Evolutionary conservation across 2,113 vertebrate species (phyloP), one percentile per base, ranked within the genome.

Genomic region (Bos taurus): DNA sequence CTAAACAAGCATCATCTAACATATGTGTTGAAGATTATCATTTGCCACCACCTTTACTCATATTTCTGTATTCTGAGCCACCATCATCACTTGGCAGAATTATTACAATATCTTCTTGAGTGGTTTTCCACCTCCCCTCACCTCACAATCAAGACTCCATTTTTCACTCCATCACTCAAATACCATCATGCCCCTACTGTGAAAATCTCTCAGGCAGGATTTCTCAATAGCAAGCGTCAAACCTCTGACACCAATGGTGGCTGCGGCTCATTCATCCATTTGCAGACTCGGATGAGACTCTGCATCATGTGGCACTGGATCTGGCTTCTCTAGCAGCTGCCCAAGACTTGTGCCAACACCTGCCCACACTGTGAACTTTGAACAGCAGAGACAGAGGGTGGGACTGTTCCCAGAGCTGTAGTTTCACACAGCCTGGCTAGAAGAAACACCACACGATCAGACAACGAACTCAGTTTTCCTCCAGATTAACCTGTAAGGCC

Each of bases 1-100:
- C 46, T 89, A 54, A 95, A 92, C 93, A 54, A 74, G 86, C 15
- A 54, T 93, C 60, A 95, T 78, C 77, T 12, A 80, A 96, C 90
- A 60, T 59, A 81, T 6, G 59, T 14, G n/a, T 57, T 64, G 64
- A 88, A 82, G 36, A 60, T 81, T 14, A 91, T 25, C 62, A 33
- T 1, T 7, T 71, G 50, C 91, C 50, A 88, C 19, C 50, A 78
- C 54, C 43, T 93, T 84, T 71, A 93, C 77, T 71, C 56, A 62
- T 30, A 83, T 33, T 86, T 93, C 60, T 57, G 71, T 86, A 19
- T 74, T 92, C 21, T 56, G 52, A 82, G 62, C 50, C 88, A 78
- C 40, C 50, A 50, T 46, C 50, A 48, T 6, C 77, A 93, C 48
- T 80, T 91, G 91, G 43, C 25, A 96, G 43, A 95, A 91, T 30